Evolutionary conservation across 2,888 invertebrate species (phyloP).

Genomic region (Creontiades dilutus): DNA sequence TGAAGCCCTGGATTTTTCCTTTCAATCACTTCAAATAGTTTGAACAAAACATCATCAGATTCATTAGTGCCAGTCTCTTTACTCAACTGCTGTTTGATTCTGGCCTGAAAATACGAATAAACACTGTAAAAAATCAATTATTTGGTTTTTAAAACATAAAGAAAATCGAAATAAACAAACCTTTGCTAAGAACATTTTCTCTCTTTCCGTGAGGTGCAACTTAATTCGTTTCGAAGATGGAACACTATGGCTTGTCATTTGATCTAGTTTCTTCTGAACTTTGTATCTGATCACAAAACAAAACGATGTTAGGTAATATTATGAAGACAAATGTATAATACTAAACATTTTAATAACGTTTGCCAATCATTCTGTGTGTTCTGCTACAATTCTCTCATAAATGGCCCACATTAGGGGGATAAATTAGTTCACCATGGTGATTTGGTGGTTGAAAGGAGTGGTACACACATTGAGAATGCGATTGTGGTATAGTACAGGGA

Average conservation of each 20-base stretch:
- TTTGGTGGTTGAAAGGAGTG: too few species aligned
- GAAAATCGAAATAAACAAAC: background rate
- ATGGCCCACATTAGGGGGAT: too few species aligned
- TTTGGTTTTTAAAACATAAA: background rate
- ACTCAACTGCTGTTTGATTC: constrained; percentile 29
- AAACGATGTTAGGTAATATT: too few species aligned
- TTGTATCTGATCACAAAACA: background rate
- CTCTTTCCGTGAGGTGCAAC: constrained; percentile 28
- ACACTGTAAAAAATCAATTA: background rate
- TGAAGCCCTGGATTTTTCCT: background rate
- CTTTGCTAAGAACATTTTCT: background rate
- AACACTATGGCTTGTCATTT: background rate
- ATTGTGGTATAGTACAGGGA: too few species aligned
- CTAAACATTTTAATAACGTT: too few species aligned
- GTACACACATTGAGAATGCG: too few species aligned
- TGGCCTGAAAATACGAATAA: background rate
- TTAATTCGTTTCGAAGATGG: constrained; percentile 21
- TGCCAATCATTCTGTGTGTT: too few species aligned
- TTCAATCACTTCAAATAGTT: constrained; percentile 33
- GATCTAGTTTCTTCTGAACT: background rate
- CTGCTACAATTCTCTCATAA: too few species aligned
- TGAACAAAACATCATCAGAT: background rate
- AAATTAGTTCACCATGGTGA: too few species aligned
- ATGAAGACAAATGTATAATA: too few species aligned
- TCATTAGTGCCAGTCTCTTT: background rate